Base-by-base conservation (phyloP, 2,113 vertebrate genomes). In the human region DNA sequence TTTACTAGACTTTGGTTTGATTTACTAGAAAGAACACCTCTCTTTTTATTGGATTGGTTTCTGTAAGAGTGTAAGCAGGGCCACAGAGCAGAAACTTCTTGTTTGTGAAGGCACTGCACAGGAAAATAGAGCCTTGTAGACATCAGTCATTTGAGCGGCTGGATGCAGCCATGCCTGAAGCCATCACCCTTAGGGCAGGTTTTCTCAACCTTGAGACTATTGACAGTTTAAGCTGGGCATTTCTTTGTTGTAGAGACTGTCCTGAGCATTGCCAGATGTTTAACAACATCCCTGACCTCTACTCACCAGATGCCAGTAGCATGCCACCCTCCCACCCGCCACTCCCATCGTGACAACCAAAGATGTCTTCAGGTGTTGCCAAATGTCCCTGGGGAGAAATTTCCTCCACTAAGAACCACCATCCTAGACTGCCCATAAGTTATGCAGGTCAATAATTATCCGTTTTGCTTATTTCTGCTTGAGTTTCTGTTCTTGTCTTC, bases 151-250 rank as follows among this genome's bases (percentile, higher is more conserved):
- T 27, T 38, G 89, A 50, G 23, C 18, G 27, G 11, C 73, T 90
- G 61, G 84, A 85, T 85, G 3, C 89, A 86, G 92, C 89, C 66
- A 6, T 30, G 75, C 80, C 95, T 78, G 85, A 86, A 89, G 40
- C 7, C 23, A 0, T 35, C 13, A 1, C 8, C 16, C 80, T 14
- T 30, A 13, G 43, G 57, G 3, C 84, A 52, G 89, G 22, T 48
- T 88, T 88, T 88, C 68, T 94, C 18, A 55, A 35, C 8, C 25
- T 40, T 1, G 0, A 11, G 59, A 75, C 12, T 0, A 8, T 10
- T 50, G 27, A 38, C 20, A 30, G 30, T 90, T 64, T 11, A 17
- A 10, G 2, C 78, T 68, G 17, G 20, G 32, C 32, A 11, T 57
- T 52, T 83, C 55, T 76, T 35, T 57, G 14, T 25, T 35, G 57